A percentile compares a stretch with the other conserved stretches of the same genome.
phyloP scores from a whole-genome alignment of 2,888 invertebrate genomes.

The Pterostichus madidus region DNA sequence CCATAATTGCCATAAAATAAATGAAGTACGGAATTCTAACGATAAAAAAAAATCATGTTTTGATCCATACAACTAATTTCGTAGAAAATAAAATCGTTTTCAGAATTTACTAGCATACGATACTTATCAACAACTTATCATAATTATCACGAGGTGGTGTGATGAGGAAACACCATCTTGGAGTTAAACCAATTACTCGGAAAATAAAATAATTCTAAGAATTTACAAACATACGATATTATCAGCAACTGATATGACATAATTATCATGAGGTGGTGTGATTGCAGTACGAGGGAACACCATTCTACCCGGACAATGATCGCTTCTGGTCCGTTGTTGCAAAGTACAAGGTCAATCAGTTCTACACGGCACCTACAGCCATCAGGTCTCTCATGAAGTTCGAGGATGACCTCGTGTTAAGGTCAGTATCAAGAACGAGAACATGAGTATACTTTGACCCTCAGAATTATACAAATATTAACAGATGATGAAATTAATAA shows the following conservation, averaged over 20 bases:
- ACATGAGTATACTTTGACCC: no score
- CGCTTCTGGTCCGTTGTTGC: conserved; percentile 96
- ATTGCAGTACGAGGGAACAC: conserved; percentile 95
- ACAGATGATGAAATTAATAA: background rate
- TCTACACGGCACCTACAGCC: conserved; percentile 99
- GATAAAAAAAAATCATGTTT: background rate
- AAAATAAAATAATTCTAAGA: background rate
- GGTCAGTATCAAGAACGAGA: conserved; percentile 77
- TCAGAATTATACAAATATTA: no score
- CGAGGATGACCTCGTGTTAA: conserved; percentile 91
- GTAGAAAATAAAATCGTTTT: no score
- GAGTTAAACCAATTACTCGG: background rate
- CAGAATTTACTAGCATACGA: no score
- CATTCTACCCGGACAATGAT: conserved; percentile 95
- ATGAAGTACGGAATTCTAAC: background rate
- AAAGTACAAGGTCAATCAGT: conserved; percentile 96
- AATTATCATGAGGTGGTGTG: conserved; percentile 16
- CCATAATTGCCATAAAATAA: background rate
- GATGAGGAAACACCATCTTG: background rate
- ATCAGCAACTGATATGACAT: background rate
- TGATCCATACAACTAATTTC: no score
- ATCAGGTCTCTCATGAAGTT: conserved; percentile 97
- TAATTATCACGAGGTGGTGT: background rate
- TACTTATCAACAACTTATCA: no score
- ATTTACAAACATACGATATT: conserved; percentile 10